Evolutionary conservation across 2,888 invertebrate species (phyloP).

Genomic region (Tinea pellionella): DNA sequence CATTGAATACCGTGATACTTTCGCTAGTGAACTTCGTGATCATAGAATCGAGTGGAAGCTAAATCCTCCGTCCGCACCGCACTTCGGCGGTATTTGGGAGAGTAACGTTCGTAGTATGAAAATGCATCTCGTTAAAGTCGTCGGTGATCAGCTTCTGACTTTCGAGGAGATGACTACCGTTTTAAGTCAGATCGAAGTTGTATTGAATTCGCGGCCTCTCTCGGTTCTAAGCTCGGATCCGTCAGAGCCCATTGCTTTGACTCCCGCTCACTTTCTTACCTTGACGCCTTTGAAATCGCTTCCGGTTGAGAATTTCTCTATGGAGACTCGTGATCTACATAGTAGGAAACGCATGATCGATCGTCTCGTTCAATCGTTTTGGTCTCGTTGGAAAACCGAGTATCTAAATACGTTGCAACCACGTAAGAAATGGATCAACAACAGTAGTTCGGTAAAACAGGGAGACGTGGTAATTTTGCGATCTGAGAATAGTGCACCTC

Average conservation of each 20-base stretch:
- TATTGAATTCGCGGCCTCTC: background rate
- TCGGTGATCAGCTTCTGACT: background rate
- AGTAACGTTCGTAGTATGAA: background rate
- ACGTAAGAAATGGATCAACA: no score
- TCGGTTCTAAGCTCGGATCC: background rate
- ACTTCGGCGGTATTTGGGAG: conserved; percentile 17
- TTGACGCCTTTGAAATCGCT: background rate
- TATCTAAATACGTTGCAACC: no score
- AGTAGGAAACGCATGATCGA: no score
- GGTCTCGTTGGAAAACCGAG: no score
- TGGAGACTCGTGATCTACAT: no score
- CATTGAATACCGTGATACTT: background rate
- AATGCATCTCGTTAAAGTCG: background rate
- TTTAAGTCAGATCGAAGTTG: background rate
- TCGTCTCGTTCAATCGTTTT: no score
- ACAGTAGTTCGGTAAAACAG: no score
- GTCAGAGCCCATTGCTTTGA: background rate
- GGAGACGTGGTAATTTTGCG: no score
- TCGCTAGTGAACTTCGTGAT: background rate
- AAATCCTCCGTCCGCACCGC: conserved; percentile 12
- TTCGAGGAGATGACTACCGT: background rate
- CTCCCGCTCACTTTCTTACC: background rate
- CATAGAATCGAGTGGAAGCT: background rate
- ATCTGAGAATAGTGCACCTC: no score
- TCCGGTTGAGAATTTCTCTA: no score